A percentile compares a stretch with the other conserved stretches of the same genome.
Evolutionary conservation across 2,113 vertebrate genomes (phyloP).

Genomic region (Sceloporus tristichus): DNA sequence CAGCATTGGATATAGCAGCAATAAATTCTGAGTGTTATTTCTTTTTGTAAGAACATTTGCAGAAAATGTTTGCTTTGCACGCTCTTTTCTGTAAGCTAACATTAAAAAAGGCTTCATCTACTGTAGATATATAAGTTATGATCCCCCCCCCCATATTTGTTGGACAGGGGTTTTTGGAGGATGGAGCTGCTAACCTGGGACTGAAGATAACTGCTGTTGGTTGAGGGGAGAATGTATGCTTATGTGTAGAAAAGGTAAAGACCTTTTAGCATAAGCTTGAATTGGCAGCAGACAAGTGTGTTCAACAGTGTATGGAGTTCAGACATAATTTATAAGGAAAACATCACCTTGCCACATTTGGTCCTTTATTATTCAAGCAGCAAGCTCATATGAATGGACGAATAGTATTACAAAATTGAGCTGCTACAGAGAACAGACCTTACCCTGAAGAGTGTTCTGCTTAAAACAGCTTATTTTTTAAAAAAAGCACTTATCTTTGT

Average conservation of each 20-base stretch:
- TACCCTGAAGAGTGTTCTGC: constrained; percentile 62
- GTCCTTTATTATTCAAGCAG: constrained; percentile 52
- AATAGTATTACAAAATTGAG: constrained; percentile 47
- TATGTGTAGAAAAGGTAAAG: constrained; percentile 52
- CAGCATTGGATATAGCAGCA: constrained; percentile 87
- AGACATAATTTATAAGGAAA: constrained; percentile 21
- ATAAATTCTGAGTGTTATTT: constrained; percentile 85
- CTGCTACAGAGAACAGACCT: constrained; percentile 60
- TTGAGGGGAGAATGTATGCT: constrained; percentile 34
- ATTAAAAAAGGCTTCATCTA: constrained; percentile 60
- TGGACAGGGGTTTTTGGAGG: background rate
- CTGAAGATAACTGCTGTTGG: constrained; percentile 50
- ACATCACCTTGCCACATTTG: constrained; percentile 40
- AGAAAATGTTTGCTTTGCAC: constrained; percentile 75
- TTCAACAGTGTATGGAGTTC: constrained; percentile 45
- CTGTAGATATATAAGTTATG: constrained; percentile 53
- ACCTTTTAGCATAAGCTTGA: constrained; percentile 42
- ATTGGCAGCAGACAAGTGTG: constrained; percentile 48
- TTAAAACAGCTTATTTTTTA: constrained; percentile 63
- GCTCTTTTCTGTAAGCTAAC: constrained; percentile 69
- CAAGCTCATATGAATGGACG: constrained; percentile 48
- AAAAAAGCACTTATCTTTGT: constrained; percentile 69
- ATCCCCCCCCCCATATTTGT: constrained; percentile 22
- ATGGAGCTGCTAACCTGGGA: constrained; percentile 59
- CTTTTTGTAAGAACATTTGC: constrained; percentile 85